Percentiles rank a stretch among this genome's conserved stretches.
phyloP scores from a whole-genome alignment of 2,797 vertebrate species.

The Uromys caudimaculatus region DNA sequence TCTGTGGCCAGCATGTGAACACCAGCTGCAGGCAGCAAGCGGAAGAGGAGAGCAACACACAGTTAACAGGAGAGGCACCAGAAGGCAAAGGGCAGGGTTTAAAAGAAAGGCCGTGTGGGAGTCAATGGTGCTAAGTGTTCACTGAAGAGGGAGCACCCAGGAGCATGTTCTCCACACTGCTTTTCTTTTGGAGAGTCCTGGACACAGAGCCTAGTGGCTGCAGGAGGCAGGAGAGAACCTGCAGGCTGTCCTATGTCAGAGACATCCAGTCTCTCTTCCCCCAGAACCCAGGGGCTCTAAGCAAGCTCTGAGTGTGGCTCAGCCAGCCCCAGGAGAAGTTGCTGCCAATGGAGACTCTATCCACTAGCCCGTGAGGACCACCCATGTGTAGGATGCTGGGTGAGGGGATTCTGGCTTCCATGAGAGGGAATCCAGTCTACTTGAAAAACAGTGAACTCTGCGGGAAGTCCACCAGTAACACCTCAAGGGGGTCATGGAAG shows the following conservation, averaged over 20 bases:
- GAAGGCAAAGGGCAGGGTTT: background rate
- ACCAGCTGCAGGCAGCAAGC: background rate
- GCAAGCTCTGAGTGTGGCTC: background rate
- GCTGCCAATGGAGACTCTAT: background rate
- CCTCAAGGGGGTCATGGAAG: background rate
- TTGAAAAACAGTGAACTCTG: background rate
- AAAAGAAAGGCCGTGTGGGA: background rate
- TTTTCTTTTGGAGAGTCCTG: background rate
- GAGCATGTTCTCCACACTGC: background rate
- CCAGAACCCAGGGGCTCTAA: background rate
- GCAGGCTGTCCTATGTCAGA: background rate
- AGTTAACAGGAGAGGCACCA: background rate
- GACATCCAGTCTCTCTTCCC: background rate
- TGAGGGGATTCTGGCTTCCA: background rate
- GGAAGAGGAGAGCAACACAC: background rate
- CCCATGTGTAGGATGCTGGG: fast-evolving
- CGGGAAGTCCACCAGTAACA: background rate
- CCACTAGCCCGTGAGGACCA: background rate
- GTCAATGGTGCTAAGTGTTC: background rate
- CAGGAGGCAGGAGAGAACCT: background rate
- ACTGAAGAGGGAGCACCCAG: fast-evolving
- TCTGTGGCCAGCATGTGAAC: background rate
- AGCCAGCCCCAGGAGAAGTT: background rate
- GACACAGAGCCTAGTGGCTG: background rate
- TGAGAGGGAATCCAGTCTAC: background rate